Evolutionary conservation across 2,113 vertebrate species (phyloP).

Genomic region (Sebastes fasciatus): DNA sequence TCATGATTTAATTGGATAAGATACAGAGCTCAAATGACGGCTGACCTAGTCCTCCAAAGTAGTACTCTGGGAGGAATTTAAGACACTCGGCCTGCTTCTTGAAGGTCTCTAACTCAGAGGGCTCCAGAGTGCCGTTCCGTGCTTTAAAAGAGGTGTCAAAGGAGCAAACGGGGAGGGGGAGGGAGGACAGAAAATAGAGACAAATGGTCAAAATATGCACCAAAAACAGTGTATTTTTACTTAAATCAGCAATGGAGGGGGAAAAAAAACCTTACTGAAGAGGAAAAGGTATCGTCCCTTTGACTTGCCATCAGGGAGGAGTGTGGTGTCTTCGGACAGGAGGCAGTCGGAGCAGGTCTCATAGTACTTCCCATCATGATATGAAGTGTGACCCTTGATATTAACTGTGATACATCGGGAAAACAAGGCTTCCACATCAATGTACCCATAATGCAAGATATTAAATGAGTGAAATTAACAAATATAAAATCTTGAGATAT

Average conservation of each 20-base stretch:
- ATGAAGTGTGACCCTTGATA: constrained; percentile 80
- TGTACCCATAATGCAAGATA: not conserved
- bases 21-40: rapidly evolving
- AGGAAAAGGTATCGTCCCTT: constrained; percentile 80
- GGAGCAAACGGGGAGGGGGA: not conserved
- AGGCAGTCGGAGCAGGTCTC: constrained; percentile 78
- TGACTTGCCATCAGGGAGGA: constrained; percentile 74
- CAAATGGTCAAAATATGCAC: not conserved
- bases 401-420: constrained; percentile 56
- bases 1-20: not conserved
- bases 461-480: not conserved
- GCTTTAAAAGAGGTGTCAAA: constrained; percentile 53
- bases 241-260: not conserved
- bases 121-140: constrained; percentile 65
- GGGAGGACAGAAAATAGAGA: not conserved
- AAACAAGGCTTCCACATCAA: not conserved
- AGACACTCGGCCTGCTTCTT: constrained; percentile 81
- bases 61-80: constrained; percentile 69
- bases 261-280: constrained; percentile 64
- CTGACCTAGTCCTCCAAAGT: constrained; percentile 66
- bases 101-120: constrained; percentile 75
- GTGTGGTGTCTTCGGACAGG: constrained; percentile 78
- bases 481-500: not conserved
- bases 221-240: not conserved
- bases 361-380: constrained; percentile 81